Conservation (phyloP, 2,888 invertebrate genomes). For the Lamellibrachia columna region DNA sequence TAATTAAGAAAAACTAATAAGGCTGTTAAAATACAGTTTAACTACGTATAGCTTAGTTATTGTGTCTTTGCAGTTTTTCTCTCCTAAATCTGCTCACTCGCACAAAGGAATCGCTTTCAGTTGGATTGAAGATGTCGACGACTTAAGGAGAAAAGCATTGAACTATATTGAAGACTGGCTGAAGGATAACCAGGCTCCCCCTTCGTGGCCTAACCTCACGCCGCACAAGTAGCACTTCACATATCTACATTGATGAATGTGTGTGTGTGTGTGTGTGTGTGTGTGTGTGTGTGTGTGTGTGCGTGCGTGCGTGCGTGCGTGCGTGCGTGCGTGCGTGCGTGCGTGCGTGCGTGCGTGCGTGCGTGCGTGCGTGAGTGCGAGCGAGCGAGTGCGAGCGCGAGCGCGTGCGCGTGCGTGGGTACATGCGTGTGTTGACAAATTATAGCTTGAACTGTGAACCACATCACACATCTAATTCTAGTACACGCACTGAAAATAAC, state of each 20-base stretch:
- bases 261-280: no score
- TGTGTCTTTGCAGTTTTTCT: neutral
- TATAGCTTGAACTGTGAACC: no score
- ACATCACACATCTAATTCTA: neutral
- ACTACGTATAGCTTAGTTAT: neutral
- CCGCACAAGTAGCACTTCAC: neutral
- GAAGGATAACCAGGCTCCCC: neutral
- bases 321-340: neutral
- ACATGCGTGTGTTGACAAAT: no score
- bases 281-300: no score
- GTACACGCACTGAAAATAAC: no score
- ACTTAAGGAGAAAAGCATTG: neutral
- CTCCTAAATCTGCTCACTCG: neutral
- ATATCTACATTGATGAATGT: neutral
- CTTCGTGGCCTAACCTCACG: neutral
- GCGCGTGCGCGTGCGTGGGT: no score
- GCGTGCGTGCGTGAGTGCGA: no score
- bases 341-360: no score
- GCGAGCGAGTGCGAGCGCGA: no score
- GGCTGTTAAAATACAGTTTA: neutral
- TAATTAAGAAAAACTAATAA: neutral
- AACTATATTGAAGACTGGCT: neutral
- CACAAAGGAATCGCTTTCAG: neutral
- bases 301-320: neutral
- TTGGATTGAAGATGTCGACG: neutral